Evolutionary conservation across 2,888 invertebrate genomes (phyloP), one percentile per base, ranked within the genome.

Genomic region (Apeira syringaria): DNA sequence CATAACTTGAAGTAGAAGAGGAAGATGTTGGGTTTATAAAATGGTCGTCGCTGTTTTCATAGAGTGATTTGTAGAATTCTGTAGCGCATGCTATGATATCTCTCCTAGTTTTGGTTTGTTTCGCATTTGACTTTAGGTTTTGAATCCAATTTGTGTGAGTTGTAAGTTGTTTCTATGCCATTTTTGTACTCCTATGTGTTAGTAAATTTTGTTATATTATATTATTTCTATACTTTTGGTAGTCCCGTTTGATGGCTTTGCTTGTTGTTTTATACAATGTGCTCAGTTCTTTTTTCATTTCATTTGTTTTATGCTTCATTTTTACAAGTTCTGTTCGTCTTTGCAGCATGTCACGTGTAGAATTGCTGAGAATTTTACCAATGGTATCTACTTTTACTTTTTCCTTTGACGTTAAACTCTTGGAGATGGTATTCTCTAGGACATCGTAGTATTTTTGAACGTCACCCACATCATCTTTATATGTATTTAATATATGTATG

Each of bases 131-230:
- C 40, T 40, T 33, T 36, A 46, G 5, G 17, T 44, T 30, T 29
- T 40, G 32, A 5, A 49, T 44, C 49, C 49, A 49, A 7, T 26
- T 34, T 27, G 34, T 49, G 11, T 38, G 33, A 25, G 29, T 36
- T 6, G 5, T 29, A 8, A 47, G n/a, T 32, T 42, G 4, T 13
- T 40, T 44, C 8, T 31, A 24, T 1, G 43, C 43, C 40, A 7
- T 44, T 37, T 49, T 44, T 0, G 34, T 18, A 11, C 48, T 49
- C 34, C 48, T 41, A 17, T 17, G 41, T n/a, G 6, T 29, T 0
- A 11, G 24, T 20, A 49, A 6, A 10, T 48, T 39, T 5, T 26
- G 24, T 31, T 18, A 17, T 15, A 35, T 40, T 24, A 29, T 40
- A 18, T 22, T 36, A 5, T 31, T 2, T 32, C 40, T 27, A 20